Percentiles rank a stretch among this genome's conserved stretches.
Conservation (phyloP, 64 coral and sea anemone species). For the Catalaphyllia jardinei region DNA sequence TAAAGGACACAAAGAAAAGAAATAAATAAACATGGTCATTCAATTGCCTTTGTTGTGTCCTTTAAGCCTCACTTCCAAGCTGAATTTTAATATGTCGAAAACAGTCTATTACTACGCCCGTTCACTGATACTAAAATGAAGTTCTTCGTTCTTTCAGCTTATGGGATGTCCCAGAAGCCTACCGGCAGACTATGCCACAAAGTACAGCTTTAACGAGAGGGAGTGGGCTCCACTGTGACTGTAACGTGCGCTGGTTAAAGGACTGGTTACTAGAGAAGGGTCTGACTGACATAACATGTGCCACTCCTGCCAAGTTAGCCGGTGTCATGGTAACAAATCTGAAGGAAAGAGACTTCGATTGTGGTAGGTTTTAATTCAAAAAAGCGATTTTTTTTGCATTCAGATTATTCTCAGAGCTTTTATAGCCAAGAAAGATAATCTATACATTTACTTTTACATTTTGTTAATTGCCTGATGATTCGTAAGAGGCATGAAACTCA, state of each 20-base stretch:
- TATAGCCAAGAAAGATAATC: too few species aligned
- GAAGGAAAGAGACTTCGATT: slow-evolving; percentile 43
- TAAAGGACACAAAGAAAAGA: too few species aligned
- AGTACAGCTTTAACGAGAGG: slow-evolving; percentile 40
- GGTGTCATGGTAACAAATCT: slow-evolving; percentile 20
- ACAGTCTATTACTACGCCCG: too few species aligned
- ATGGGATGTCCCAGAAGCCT: slow-evolving; percentile 81
- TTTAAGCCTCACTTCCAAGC: too few species aligned
- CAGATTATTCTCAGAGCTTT: too few species aligned
- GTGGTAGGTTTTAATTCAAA: slow-evolving; percentile 49
- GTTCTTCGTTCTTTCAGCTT: slow-evolving; percentile 5
- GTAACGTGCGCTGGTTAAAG: slow-evolving; percentile 80
- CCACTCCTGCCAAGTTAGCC: slow-evolving; percentile 40
- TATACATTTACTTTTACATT: too few species aligned
- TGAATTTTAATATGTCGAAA: too few species aligned
- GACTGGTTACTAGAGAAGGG: slow-evolving; percentile 59
- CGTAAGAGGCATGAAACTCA: too few species aligned
- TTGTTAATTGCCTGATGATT: too few species aligned
- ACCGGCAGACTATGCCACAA: slow-evolving; percentile 35
- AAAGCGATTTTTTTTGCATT: too few species aligned
- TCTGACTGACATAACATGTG: slow-evolving; percentile 56
- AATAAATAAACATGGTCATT: too few species aligned
- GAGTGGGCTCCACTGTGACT: slow-evolving; percentile 79
- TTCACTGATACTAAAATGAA: neutral
- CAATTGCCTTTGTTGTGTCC: too few species aligned